phyloP scores from a whole-genome alignment of 2,888 invertebrate species.

The Morpho deidamia region DNA sequence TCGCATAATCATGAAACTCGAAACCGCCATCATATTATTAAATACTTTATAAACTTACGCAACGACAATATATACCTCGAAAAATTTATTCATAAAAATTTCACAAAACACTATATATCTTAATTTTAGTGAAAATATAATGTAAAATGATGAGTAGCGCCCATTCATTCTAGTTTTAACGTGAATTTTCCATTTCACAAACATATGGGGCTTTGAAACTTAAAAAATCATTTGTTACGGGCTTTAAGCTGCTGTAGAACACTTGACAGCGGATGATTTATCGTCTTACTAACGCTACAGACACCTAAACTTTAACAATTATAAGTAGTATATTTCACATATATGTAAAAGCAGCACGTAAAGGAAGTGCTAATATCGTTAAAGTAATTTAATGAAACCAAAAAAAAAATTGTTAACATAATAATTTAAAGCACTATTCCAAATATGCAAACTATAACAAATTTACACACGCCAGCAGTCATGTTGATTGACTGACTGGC shows the following conservation, averaged over 20 bases:
- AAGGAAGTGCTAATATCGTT: background rate
- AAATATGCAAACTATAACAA: too few species aligned
- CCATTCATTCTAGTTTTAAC: background rate
- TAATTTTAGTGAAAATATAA: background rate
- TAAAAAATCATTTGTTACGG: constrained; percentile 51
- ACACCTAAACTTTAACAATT: background rate
- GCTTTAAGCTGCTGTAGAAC: constrained; percentile 36
- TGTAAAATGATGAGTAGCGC: background rate
- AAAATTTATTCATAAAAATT: background rate
- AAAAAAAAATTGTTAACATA: too few species aligned
- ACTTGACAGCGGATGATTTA: constrained; percentile 49
- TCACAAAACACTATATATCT: background rate
- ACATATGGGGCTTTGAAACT: constrained; percentile 7
- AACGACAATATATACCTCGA: too few species aligned
- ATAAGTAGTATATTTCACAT: background rate
- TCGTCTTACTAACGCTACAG: background rate
- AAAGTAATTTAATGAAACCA: background rate
- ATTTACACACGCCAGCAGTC: too few species aligned
- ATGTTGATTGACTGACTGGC: too few species aligned
- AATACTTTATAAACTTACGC: too few species aligned
- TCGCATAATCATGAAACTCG: too few species aligned
- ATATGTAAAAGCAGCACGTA: background rate
- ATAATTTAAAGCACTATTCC: too few species aligned
- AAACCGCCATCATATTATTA: too few species aligned
- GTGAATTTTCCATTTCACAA: constrained; percentile 4